These are phyloP conservation scores for Ornithoptera priamus DNA, from an alignment of 2,888 invertebrate genomes.

Conservation along the genomic window DNA sequence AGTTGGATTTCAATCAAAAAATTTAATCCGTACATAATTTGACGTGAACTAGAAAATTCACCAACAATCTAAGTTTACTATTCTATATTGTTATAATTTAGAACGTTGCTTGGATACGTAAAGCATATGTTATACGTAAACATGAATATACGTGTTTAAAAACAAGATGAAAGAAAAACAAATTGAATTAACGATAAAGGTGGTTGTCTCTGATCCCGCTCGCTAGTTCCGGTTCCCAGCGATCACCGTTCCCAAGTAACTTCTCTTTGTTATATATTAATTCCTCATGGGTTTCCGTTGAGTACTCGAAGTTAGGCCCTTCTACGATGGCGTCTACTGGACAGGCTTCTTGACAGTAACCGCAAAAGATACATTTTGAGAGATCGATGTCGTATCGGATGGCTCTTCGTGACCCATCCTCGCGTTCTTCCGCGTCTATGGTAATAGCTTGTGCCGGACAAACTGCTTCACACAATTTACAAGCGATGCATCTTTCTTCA, in stretches of 20 bases:
- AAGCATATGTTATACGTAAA: neutral
- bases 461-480: slow-evolving; percentile 99
- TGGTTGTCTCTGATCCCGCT: slow-evolving; percentile 86
- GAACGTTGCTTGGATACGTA: too few relatives aligned
- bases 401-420: slow-evolving; percentile 96
- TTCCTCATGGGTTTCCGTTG: slow-evolving; percentile 98
- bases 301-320: slow-evolving; percentile 99
- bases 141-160: neutral
- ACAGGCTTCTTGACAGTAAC: slow-evolving; percentile 99
- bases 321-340: slow-evolving; percentile 99
- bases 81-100: too few relatives aligned
- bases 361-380: slow-evolving; percentile 99
- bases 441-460: slow-evolving; percentile 99
- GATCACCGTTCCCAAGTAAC: slow-evolving; percentile 96
- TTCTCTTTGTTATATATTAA: slow-evolving; percentile 99
- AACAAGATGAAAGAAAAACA: neutral
- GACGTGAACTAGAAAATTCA: too few relatives aligned
- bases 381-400: slow-evolving; percentile 98
- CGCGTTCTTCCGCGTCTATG: slow-evolving; percentile 97
- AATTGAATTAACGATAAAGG: slow-evolving; percentile 53
- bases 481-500: slow-evolving; percentile 99
- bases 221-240: slow-evolving; percentile 99
- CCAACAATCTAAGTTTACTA: too few relatives aligned
- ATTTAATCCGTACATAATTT: too few relatives aligned
- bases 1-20: too few relatives aligned